phyloP scores from a whole-genome alignment of 1,140 invertebrate genomes.

The Caenorhabditis briggsae region DNA sequence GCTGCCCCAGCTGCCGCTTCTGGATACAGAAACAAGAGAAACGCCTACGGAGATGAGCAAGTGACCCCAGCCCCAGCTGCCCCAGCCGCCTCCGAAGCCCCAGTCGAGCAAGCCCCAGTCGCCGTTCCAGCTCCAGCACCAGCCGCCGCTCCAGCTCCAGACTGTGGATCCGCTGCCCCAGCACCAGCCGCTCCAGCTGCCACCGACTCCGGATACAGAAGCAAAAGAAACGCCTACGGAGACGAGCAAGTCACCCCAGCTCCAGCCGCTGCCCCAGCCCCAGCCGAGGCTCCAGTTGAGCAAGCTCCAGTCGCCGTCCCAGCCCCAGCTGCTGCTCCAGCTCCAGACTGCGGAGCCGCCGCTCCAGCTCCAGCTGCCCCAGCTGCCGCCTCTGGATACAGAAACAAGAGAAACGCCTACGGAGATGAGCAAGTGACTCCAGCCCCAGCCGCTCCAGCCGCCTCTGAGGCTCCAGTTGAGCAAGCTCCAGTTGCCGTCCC shows the following conservation, averaged over 20 bases:
- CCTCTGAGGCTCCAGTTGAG: slow-evolving; percentile 24
- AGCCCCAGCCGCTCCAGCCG: slow-evolving; percentile 39
- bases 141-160: slow-evolving; percentile 43
- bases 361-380: slow-evolving; percentile 17
- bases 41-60: slow-evolving; percentile 49
- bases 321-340: slow-evolving; percentile 41
- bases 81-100: slow-evolving; percentile 13
- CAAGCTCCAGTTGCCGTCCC: slow-evolving; percentile 34
- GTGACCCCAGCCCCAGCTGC: slow-evolving; percentile 42
- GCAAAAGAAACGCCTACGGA: background rate
- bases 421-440: slow-evolving; percentile 60
- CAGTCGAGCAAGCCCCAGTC: slow-evolving; percentile 27
- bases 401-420: slow-evolving; percentile 54
- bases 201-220: background rate
- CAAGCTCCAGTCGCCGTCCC: slow-evolving; percentile 48
- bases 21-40: slow-evolving; percentile 34
- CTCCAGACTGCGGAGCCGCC: slow-evolving; percentile 31
- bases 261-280: slow-evolving; percentile 37
- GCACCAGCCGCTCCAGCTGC: slow-evolving; percentile 51
- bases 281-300: slow-evolving; percentile 23
- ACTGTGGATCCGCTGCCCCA: background rate
- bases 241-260: slow-evolving; percentile 57
- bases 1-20: slow-evolving; percentile 27
- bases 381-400: slow-evolving; percentile 23
- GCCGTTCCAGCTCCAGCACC: background rate